A percentile compares a stretch with the other conserved stretches of the same genome.
phyloP scores from a whole-genome alignment of 2,888 invertebrate genomes.

The Conops quadrifasciatus region DNA sequence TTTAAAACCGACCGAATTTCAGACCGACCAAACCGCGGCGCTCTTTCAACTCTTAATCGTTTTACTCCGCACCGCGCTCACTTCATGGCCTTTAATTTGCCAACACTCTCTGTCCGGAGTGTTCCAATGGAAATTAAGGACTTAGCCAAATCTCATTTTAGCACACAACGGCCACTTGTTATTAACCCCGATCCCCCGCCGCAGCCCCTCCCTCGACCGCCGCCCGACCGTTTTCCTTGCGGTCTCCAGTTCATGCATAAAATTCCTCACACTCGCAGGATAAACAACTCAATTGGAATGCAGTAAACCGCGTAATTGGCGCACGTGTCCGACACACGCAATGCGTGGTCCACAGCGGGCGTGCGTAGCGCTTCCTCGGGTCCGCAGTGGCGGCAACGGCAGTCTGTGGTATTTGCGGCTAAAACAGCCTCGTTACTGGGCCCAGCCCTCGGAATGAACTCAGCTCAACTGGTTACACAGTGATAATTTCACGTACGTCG shows the following conservation, averaged over 20 bases:
- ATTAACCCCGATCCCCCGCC: neutral
- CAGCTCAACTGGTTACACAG: conserved; percentile 52
- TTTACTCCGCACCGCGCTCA: neutral
- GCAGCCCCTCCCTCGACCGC: conserved; percentile 40
- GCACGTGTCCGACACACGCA: conserved; percentile 58
- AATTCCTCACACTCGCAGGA: conserved; percentile 50
- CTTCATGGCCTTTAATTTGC: conserved; percentile 44
- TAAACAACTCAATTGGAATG: conserved; percentile 64
- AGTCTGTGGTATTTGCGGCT: conserved; percentile 54
- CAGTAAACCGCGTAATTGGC: conserved; percentile 65
- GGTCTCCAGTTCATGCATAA: neutral
- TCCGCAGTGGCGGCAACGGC: conserved; percentile 8
- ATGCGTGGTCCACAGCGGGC: conserved; percentile 45
- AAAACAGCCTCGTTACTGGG: conserved; percentile 43
- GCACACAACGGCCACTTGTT: conserved; percentile 27
- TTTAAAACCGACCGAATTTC: neutral
- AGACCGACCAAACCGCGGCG: conserved; percentile 16
- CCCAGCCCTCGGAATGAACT: conserved; percentile 15
- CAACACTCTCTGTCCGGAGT: conserved; percentile 50
- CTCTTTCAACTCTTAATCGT: conserved; percentile 41
- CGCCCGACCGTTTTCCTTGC: neutral
- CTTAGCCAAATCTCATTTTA: conserved; percentile 41
- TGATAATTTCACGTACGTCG: conserved; percentile 36
- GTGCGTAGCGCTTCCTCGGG: neutral
- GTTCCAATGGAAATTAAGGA: conserved; percentile 52